Percentiles rank a stretch among this genome's conserved stretches.
These are phyloP conservation scores for Mus spicilegus DNA, from an alignment of 2,113 vertebrate species.

Conservation along the genomic window DNA sequence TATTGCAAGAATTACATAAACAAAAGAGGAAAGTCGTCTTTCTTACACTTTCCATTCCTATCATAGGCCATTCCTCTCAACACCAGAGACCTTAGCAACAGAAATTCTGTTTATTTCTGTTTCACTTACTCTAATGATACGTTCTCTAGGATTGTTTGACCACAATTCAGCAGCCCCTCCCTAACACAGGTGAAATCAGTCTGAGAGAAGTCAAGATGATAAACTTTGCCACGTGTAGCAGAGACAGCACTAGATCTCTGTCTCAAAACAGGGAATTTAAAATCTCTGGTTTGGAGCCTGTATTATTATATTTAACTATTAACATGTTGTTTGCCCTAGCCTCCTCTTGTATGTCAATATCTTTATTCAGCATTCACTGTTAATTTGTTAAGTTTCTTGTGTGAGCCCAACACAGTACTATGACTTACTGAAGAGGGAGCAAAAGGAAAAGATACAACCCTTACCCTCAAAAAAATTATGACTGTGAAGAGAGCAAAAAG, in stretches of 20 bases:
- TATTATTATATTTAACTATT: background rate
- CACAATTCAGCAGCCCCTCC: fast-evolving
- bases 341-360: background rate
- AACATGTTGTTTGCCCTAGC: background rate
- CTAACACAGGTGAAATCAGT: background rate
- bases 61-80: background rate
- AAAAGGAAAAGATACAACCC: background rate
- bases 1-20: constrained; percentile 50
- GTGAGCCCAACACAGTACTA: background rate
- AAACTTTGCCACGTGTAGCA: background rate
- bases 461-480: background rate
- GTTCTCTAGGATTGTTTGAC: background rate
- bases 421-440: background rate
- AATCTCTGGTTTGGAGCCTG: background rate
- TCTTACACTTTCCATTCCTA: background rate
- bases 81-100: background rate
- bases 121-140: background rate
- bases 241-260: background rate
- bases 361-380: background rate
- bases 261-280: background rate
- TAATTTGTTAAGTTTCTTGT: background rate
- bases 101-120: background rate
- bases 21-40: background rate
- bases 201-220: background rate
- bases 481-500: background rate